Percentiles rank a stretch among this genome's conserved stretches.
phyloP scores from a whole-genome alignment of 2,113 vertebrate species.

The Paradoxurus hermaphroditus region DNA sequence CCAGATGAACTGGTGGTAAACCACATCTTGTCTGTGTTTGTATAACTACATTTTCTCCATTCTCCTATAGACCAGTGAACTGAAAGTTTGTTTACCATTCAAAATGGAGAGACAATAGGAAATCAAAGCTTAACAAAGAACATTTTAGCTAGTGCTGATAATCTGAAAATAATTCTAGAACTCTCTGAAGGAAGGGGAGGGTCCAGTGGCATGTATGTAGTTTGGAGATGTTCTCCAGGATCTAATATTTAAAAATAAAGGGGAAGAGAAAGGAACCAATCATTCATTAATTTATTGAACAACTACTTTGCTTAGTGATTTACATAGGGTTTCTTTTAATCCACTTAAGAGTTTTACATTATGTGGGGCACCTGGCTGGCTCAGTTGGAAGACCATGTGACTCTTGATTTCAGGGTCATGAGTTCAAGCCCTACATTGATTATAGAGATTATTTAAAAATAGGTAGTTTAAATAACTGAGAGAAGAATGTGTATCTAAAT shows the following conservation, averaged over 20 bases:
- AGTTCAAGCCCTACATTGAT: background rate
- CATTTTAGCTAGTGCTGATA: background rate
- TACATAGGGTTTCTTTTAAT: conserved; percentile 11
- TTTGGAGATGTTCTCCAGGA: background rate
- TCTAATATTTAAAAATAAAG: conserved; percentile 22
- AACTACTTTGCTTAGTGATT: background rate
- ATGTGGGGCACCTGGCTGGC: background rate
- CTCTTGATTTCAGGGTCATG: background rate
- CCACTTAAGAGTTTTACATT: background rate
- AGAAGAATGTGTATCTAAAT: conserved; percentile 18
- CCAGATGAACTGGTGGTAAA: background rate
- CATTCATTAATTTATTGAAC: background rate
- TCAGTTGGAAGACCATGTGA: background rate
- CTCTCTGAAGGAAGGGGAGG: background rate
- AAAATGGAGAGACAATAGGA: background rate
- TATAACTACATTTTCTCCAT: background rate
- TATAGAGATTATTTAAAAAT: background rate
- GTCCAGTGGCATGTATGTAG: background rate
- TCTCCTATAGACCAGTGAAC: background rate
- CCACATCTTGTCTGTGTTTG: background rate
- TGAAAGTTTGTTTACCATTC: background rate
- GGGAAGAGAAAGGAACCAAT: background rate
- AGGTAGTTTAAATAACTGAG: background rate
- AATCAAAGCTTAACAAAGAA: background rate
- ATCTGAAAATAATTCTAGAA: background rate